A percentile compares a stretch with the other conserved stretches of the same genome.
phyloP scores from a whole-genome alignment of 1,140 invertebrate genomes.

The Monochamus saltuarius region DNA sequence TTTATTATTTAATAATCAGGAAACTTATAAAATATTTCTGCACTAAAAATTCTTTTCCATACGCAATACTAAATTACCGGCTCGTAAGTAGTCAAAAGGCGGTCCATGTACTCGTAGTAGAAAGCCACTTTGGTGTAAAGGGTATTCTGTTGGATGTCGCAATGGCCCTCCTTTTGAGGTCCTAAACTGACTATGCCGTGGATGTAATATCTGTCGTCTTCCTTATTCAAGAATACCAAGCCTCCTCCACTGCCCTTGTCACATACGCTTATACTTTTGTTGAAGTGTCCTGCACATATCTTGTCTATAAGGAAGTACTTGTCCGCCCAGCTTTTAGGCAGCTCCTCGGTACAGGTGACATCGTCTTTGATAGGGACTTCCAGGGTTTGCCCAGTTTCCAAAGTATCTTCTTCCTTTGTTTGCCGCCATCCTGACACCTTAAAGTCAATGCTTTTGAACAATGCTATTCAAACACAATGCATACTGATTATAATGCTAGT shows the following conservation, averaged over 20 bases:
- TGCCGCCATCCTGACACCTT: constrained; percentile 40
- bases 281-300: constrained; percentile 32
- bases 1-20: too few relatives aligned
- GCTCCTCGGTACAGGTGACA: constrained; percentile 17
- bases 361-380: constrained; percentile 23
- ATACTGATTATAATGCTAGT: too few relatives aligned
- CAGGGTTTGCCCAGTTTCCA: constrained; percentile 28
- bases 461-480: too few relatives aligned
- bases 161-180: too few relatives aligned
- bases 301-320: constrained; percentile 30
- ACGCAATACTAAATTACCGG: not conserved
- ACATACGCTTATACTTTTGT: constrained; percentile 33
- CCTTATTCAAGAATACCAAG: constrained; percentile 24
- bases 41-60: too few relatives aligned
- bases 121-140: too few relatives aligned
- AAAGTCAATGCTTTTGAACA: constrained; percentile 9
- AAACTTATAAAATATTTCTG: too few relatives aligned
- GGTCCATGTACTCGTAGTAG: constrained; percentile 26
- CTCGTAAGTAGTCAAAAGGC: not conserved
- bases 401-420: constrained; percentile 23
- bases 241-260: constrained; percentile 38
- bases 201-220: constrained; percentile 29
- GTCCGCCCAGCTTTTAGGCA: constrained; percentile 24
- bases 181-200: constrained; percentile 31
- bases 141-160: too few relatives aligned